Percentiles rank a stretch among this genome's conserved stretches.
These are phyloP conservation scores for Crocodylus rhombifer DNA, from an alignment of 2,797 vertebrate genomes.

Conservation along the genomic window DNA sequence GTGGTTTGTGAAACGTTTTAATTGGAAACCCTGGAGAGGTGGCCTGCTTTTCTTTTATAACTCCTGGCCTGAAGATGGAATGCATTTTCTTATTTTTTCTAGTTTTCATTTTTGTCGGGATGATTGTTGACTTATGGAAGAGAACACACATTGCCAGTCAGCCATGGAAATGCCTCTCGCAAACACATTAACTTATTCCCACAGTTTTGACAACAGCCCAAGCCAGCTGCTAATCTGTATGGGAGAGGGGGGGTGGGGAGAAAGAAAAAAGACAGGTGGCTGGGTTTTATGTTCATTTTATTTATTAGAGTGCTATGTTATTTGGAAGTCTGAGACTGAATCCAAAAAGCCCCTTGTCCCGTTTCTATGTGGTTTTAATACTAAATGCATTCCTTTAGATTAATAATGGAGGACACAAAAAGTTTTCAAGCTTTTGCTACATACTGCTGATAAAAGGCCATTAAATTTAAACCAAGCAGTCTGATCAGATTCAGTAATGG, in stretches of 20 bases:
- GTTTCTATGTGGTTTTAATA: slow-evolving; percentile 16
- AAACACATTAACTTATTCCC: slow-evolving; percentile 56
- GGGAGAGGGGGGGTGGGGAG: not conserved
- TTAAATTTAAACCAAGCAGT: not conserved
- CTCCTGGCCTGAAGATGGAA: slow-evolving; percentile 34
- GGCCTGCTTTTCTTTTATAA: not conserved
- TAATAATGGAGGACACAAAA: not conserved
- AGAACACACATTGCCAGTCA: slow-evolving; percentile 48
- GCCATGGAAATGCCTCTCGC: slow-evolving; percentile 26
- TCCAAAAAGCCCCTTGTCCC: slow-evolving; percentile 32
- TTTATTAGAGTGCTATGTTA: slow-evolving; percentile 31
- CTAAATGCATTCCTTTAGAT: not conserved
- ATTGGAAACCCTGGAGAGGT: not conserved
- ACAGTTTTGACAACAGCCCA: slow-evolving; percentile 57
- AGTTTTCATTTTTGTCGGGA: not conserved
- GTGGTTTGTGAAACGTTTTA: not conserved
- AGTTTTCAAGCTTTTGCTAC: slow-evolving; percentile 13
- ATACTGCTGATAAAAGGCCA: not conserved
- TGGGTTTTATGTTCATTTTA: slow-evolving; percentile 27
- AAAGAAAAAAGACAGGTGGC: slow-evolving; percentile 42
- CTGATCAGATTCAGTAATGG: not conserved
- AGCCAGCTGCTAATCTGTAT: slow-evolving; percentile 45
- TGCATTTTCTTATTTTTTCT: slow-evolving; percentile 35
- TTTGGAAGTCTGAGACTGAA: slow-evolving; percentile 22
- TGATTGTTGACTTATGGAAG: slow-evolving; percentile 38